phyloP scores from a whole-genome alignment of 53 echinoderm and acorn worm genomes.

The Temnopleurus reevesii region DNA sequence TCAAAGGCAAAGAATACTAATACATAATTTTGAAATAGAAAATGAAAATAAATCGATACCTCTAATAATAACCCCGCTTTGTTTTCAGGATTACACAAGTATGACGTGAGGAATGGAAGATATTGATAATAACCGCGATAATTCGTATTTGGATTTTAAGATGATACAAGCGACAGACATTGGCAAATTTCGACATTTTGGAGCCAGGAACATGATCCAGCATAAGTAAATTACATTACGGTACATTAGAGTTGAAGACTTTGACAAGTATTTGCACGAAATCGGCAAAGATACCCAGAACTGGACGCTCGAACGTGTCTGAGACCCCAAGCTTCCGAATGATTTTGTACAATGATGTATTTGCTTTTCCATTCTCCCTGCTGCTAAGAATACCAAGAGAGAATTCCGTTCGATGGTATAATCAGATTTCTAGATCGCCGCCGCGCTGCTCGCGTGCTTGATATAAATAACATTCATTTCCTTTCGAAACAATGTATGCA shows the following conservation, averaged over 20 bases:
- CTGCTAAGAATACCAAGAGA: too few relatives aligned
- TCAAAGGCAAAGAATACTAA: too few relatives aligned
- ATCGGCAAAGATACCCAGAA: not conserved
- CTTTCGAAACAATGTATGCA: too few relatives aligned
- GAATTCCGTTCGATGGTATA: too few relatives aligned
- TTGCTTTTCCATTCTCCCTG: too few relatives aligned
- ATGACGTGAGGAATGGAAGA: not conserved
- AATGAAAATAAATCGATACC: not conserved
- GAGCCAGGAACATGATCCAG: not conserved
- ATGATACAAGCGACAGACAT: not conserved
- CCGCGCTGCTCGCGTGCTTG: too few relatives aligned
- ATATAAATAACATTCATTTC: too few relatives aligned
- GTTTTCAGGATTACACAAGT: not conserved
- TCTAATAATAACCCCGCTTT: too few relatives aligned
- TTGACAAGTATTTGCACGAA: not conserved
- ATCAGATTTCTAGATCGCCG: too few relatives aligned
- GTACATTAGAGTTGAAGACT: not conserved
- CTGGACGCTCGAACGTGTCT: not conserved
- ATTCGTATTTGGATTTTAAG: not conserved
- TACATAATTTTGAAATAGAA: too few relatives aligned
- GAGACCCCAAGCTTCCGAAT: too few relatives aligned
- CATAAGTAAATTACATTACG: not conserved
- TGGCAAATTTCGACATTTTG: not conserved
- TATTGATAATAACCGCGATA: not conserved
- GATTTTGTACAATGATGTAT: too few relatives aligned